Base-by-base conservation (phyloP, 2,888 invertebrate species). In the Hemicrepidius hirtus region DNA sequence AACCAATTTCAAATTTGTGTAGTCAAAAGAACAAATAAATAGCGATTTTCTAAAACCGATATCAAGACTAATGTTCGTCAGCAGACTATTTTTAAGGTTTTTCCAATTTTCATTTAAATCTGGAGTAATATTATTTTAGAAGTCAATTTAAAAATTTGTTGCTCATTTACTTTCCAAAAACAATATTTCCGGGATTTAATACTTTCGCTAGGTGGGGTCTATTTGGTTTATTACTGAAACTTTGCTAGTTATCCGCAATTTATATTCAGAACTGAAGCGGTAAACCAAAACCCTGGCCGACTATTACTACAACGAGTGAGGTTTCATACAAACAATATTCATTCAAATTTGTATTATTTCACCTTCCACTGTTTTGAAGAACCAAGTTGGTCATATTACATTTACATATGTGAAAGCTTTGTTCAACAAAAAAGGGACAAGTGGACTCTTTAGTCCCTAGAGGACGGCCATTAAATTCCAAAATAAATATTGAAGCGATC, bases 401-500 rank as follows among this genome's bases (percentile, higher is more conserved):
- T 18, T 18, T 9, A 16, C 46, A 46, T 10, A 3, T 16, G n/a
- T 40, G 46, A 13, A 18, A 18, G 16, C 16, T 10, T 10, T 18
- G 46, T 18, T 16, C 16, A 46, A 46, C 16, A 46, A n/a, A 40
- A 16, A 46, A 46, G 18, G 16, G 46, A 10, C 16, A 46, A 46
- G 46, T 10, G 46, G 46, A 46, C 16, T 44, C 16, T 46, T 46
- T 10, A 13, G 6, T 57, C 57, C 37, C 35, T 4, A n/a, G 37
- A 37, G 57, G 13, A 40, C n/a, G 6, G 37, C 40, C 57, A 57
- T 57, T 50, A 50, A 67, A 44, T 57, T 44, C 44, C 55, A 41
- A 67, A 55, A 57, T 67, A 67, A 67, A 57, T 44, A 59, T 59
- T 16, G 18, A 57, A 40, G 57, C 57, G 57, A 67, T 55, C 66